Evolutionary conservation across 2,113 vertebrate genomes (phyloP), one percentile per base, ranked within the genome.

Genomic region (Scortum barcoo): DNA sequence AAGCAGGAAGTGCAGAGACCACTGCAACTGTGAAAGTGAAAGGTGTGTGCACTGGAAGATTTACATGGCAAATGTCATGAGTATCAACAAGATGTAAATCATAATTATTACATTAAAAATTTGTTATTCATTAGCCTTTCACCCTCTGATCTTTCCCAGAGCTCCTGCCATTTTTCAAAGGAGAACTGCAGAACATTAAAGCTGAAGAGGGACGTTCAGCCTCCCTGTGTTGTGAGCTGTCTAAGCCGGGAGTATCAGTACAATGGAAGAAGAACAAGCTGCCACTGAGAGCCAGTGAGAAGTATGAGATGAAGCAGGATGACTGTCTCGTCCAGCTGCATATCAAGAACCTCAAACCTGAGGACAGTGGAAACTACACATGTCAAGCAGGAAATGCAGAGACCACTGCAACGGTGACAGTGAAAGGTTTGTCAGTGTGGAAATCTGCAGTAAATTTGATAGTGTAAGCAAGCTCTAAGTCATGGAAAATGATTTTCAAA

Each of bases 1-100:
- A 42, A 50, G 65, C 80, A 26, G 89, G 73, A 62, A 58, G 7
- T 56, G 58, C 57, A 28, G 91, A 90, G 42, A 91, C 89, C 0
- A 40, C 75, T 74, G 91, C 90, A 12, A 56, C 50, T 33, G 1
- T 94, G 0, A 14, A 71, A 28, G 96, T 98, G 63, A 96, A 91
- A 93, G 97, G 97, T 96, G 87, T 90, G 93, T 71, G 11, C 7
- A 61, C 28, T 12, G 0, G 2, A 9, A 19, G 9, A 36, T 38
- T 17, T 60, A 7, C 16, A 36, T 30, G 2, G 30, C 1, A 28
- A 54, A 13, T 26, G 1, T 4, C 16, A 68, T 7, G n/a, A 40
- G 1, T 40, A 30, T 58, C 13, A 50, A 2, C 56, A 63, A 6
- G 6, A 22, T 70, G 8, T 38, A 20, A 60, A 22, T 42, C 5